A percentile compares a stretch with the other conserved stretches of the same genome.
Evolutionary conservation across 2,113 vertebrate genomes (phyloP).

Genomic region (Grus americana): DNA sequence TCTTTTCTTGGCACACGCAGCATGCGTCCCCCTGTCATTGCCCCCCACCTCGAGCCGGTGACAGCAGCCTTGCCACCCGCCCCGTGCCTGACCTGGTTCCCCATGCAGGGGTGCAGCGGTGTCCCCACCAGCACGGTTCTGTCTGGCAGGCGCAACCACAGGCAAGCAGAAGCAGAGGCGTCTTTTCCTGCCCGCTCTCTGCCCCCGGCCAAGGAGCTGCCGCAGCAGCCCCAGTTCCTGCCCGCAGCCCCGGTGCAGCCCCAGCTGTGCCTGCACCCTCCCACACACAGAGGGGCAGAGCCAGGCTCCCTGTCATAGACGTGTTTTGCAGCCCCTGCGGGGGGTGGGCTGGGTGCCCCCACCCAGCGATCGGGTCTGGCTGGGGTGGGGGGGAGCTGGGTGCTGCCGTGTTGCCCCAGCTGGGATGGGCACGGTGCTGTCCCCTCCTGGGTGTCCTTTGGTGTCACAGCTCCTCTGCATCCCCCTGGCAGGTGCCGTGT

Average conservation of each 20-base stretch:
- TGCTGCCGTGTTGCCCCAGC: rapidly evolving
- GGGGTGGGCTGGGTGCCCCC: not conserved
- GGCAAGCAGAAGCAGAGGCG: not conserved
- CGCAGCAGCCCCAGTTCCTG: rapidly evolving
- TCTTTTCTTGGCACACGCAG: not conserved
- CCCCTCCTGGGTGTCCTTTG: not conserved
- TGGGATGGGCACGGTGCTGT: not conserved
- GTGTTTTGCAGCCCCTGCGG: rapidly evolving
- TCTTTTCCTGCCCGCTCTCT: not conserved
- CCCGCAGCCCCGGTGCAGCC: not conserved
- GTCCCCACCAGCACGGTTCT: rapidly evolving
- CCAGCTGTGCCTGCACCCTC: rapidly evolving
- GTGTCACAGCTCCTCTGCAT: rapidly evolving
- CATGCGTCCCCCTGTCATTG: rapidly evolving
- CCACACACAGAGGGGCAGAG: not conserved
- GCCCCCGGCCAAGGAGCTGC: not conserved
- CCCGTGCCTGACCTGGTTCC: not conserved
- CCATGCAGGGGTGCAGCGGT: not conserved
- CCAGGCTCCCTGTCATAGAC: not conserved
- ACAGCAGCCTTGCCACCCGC: not conserved
- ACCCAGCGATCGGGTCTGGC: rapidly evolving
- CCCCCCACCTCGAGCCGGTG: not conserved
- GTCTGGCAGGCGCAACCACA: rapidly evolving
- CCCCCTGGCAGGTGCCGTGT: rapidly evolving
- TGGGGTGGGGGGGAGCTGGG: no score